Evolutionary conservation across 2,797 vertebrate genomes (phyloP).

Genomic region (Falco cherrug): DNA sequence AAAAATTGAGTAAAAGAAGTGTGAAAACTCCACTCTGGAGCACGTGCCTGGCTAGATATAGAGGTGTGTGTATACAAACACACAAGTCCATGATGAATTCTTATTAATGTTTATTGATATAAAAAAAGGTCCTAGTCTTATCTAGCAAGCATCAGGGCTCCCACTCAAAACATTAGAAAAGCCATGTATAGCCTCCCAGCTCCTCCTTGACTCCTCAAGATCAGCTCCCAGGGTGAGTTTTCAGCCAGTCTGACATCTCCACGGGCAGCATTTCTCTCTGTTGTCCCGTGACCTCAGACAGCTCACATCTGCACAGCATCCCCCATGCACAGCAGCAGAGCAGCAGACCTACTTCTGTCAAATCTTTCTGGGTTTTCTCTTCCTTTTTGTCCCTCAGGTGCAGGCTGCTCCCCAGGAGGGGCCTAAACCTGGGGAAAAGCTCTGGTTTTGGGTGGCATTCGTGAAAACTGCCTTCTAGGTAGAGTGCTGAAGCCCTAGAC

Average conservation of each 20-base stretch:
- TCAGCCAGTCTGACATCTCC: background rate
- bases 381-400: background rate
- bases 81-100: background rate
- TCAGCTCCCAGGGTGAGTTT: background rate
- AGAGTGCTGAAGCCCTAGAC: background rate
- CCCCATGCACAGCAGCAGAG: background rate
- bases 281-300: background rate
- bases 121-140: background rate
- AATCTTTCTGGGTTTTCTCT: background rate
- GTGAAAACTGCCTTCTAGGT: background rate
- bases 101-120: background rate
- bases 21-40: conserved; percentile 30
- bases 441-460: rapidly evolving
- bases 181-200: background rate
- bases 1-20: conserved; percentile 41
- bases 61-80: background rate
- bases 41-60: background rate
- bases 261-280: background rate
- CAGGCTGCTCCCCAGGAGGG: background rate
- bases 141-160: background rate
- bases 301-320: background rate
- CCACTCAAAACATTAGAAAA: background rate
- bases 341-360: background rate
- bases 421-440: background rate
- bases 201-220: background rate